A percentile compares a stretch with the other conserved stretches of the same genome.
phyloP scores from a whole-genome alignment of 2,113 vertebrate genomes.

The Oncorhynchus clarkii region DNA sequence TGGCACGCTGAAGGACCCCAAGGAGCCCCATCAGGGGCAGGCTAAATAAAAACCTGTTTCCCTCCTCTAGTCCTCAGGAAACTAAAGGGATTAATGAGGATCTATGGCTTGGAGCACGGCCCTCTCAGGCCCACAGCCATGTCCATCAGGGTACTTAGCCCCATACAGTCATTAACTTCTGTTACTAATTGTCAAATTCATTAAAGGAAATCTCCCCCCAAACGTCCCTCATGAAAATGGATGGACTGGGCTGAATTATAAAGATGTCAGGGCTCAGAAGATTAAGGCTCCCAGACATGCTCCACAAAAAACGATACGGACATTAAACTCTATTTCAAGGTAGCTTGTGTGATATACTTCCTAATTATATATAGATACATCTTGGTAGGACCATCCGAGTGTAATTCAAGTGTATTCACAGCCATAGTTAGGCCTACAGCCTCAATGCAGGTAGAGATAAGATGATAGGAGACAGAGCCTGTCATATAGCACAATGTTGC shows the following conservation, averaged over 20 bases:
- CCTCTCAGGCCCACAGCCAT: constrained; percentile 74
- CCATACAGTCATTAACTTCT: constrained; percentile 79
- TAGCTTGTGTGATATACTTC: constrained; percentile 66
- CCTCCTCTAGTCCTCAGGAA: constrained; percentile 66
- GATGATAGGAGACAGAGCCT: constrained; percentile 34
- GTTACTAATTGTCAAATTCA: constrained; percentile 82
- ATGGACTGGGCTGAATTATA: constrained; percentile 74
- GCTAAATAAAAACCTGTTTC: constrained; percentile 75
- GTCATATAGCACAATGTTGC: constrained; percentile 1
- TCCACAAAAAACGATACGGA: constrained; percentile 65
- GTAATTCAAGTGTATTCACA: constrained; percentile 59
- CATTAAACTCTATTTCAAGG: constrained; percentile 71
- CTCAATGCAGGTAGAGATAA: constrained; percentile 22
- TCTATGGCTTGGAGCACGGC: constrained; percentile 75
- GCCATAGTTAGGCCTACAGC: constrained; percentile 55
- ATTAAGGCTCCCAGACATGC: constrained; percentile 73
- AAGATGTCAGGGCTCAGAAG: constrained; percentile 62
- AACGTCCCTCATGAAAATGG: constrained; percentile 72
- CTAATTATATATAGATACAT: constrained; percentile 71
- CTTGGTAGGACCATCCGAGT: constrained; percentile 40
- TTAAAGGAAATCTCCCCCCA: constrained; percentile 74
- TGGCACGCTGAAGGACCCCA: constrained; percentile 49
- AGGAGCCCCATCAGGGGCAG: constrained; percentile 63
- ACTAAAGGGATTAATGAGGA: constrained; percentile 76
- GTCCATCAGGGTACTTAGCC: constrained; percentile 76